Evolutionary conservation across 2,113 vertebrate species (phyloP).

Genomic region (Poeciliopsis prolifica): DNA sequence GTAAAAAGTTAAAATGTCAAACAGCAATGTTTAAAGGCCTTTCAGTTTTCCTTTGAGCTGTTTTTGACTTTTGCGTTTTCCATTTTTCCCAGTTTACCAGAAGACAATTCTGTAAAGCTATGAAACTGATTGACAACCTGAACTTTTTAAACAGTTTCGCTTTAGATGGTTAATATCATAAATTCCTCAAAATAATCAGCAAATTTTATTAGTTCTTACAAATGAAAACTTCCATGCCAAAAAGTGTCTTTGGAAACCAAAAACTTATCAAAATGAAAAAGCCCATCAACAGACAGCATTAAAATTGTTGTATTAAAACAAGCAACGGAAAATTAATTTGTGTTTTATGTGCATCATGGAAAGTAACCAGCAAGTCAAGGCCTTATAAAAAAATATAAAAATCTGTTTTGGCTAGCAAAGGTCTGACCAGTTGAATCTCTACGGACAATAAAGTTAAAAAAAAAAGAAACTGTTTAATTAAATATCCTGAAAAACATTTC

Average conservation of each 20-base stretch:
- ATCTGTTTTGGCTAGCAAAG: too few relatives aligned
- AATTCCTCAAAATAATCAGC: slow-evolving; percentile 36
- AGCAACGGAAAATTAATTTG: too few relatives aligned
- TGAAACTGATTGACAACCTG: slow-evolving; percentile 12
- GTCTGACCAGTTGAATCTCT: too few relatives aligned
- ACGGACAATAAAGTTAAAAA: too few relatives aligned
- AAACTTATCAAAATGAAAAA: background rate
- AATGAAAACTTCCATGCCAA: slow-evolving; percentile 9
- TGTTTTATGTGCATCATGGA: too few relatives aligned
- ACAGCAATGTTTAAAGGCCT: too few relatives aligned
- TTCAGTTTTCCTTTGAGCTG: slow-evolving; percentile 1
- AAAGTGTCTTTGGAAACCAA: background rate
- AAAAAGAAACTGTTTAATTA: background rate
- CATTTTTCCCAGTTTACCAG: too few relatives aligned
- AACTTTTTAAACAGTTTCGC: slow-evolving; percentile 28
- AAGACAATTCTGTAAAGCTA: slow-evolving; percentile 12
- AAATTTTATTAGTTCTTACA: slow-evolving; percentile 34
- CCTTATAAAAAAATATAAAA: too few relatives aligned
- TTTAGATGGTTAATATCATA: slow-evolving; percentile 23
- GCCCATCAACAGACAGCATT: background rate
- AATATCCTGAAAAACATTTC: background rate
- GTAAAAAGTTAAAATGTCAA: too few relatives aligned
- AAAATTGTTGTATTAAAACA: too few relatives aligned
- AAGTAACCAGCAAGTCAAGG: too few relatives aligned
- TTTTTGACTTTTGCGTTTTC: background rate